Evolutionary conservation across 2,113 vertebrate species (phyloP).

Genomic region (Paradoxurus hermaphroditus): DNA sequence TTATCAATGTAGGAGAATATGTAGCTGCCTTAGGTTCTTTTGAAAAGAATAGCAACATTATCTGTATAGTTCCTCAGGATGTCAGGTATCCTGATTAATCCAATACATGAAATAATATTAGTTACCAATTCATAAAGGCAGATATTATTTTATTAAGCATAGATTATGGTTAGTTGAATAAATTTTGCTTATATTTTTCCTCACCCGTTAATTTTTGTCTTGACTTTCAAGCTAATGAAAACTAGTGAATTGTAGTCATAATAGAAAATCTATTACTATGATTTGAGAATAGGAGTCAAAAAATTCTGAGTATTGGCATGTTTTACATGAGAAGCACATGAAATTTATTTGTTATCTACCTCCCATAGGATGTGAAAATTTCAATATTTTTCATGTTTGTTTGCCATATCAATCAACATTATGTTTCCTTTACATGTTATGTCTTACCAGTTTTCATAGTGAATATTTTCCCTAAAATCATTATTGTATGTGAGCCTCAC

Average conservation of each 20-base stretch:
- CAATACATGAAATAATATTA: not conserved
- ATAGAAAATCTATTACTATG: not conserved
- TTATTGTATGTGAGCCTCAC: not conserved
- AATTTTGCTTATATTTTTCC: not conserved
- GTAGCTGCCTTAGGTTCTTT: not conserved
- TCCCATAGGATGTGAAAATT: not conserved
- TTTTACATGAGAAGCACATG: not conserved
- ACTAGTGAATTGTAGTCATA: not conserved
- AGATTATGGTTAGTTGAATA: not conserved
- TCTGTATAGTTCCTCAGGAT: not conserved
- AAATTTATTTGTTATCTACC: not conserved
- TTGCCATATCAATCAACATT: not conserved
- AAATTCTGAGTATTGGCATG: not conserved
- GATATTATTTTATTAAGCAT: not conserved
- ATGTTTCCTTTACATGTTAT: not conserved
- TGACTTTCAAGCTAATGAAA: slow-evolving; percentile 27
- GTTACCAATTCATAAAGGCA: not conserved
- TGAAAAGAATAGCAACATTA: not conserved
- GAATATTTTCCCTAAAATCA: not conserved
- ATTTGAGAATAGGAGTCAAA: not conserved
- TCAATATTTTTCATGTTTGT: not conserved
- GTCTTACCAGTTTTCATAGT: not conserved
- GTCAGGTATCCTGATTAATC: not conserved
- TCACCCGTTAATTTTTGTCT: not conserved
- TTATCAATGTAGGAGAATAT: not conserved